phyloP scores from a whole-genome alignment of 2,797 vertebrate species.

The Hybognathus amarus region DNA sequence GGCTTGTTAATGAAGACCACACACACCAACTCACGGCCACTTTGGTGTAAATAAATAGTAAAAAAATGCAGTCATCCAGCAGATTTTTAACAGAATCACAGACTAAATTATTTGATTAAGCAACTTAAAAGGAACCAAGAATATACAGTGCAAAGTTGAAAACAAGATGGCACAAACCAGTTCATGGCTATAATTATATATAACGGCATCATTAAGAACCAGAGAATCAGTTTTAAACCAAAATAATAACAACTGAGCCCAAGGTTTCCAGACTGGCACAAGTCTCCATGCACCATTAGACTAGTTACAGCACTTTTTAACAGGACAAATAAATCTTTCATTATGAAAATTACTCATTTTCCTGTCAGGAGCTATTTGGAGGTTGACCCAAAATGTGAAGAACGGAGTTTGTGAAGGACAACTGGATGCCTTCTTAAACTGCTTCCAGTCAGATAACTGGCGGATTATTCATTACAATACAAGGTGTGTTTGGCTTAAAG shows the following conservation, averaged over 20 bases:
- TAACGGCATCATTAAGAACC: slow-evolving; percentile 65
- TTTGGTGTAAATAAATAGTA: too few relatives aligned
- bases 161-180: slow-evolving; percentile 63
- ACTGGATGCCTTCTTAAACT: background rate
- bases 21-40: too few relatives aligned
- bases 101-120: background rate
- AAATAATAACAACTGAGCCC: slow-evolving; percentile 63
- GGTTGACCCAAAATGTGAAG: background rate
- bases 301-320: slow-evolving; percentile 54
- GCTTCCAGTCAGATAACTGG: background rate
- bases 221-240: slow-evolving; percentile 52
- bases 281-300: slow-evolving; percentile 67
- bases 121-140: slow-evolving; percentile 53
- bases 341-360: slow-evolving; percentile 13
- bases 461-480: background rate
- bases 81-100: background rate
- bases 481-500: slow-evolving; percentile 15
- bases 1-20: slow-evolving; percentile 49
- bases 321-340: slow-evolving; percentile 51
- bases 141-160: slow-evolving; percentile 35
- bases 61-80: background rate
- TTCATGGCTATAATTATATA: slow-evolving; percentile 60
- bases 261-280: slow-evolving; percentile 70
- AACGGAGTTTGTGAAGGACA: background rate
- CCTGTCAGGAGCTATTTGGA: background rate